Evolutionary conservation across 2,888 invertebrate genomes (phyloP).

Genomic region (Leptopilina drosophilae): DNA sequence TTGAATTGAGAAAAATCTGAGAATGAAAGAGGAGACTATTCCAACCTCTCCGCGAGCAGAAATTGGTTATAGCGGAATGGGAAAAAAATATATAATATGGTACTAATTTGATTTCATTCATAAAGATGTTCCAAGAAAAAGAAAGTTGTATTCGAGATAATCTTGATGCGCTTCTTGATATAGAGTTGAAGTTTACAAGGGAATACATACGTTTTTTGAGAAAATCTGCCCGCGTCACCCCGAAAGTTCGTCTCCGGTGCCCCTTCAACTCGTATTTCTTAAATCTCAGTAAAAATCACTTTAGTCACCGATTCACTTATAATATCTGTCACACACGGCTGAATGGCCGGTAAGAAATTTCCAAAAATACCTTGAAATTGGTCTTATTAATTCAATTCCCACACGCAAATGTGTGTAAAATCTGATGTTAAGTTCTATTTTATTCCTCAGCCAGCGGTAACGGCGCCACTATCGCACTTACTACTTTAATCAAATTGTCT

Average conservation of each 20-base stretch:
- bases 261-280: conserved; percentile 50
- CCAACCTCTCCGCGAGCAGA: conserved; percentile 27
- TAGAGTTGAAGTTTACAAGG: neutral
- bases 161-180: conserved; percentile 7
- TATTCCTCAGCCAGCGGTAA: conserved; percentile 1
- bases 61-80: conserved; percentile 3
- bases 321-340: conserved; percentile 27
- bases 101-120: neutral
- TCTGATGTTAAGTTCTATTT: neutral
- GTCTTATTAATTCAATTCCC: conserved; percentile 63
- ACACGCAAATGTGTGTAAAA: conserved; percentile 55
- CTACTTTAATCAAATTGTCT: conserved; percentile 6
- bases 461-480: neutral
- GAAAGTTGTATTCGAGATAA: neutral
- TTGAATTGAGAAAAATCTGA: conserved; percentile 1
- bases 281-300: conserved; percentile 49
- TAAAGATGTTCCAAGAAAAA: neutral
- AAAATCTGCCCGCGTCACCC: conserved; percentile 62
- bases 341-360: conserved; percentile 21
- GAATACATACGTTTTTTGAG: conserved; percentile 60
- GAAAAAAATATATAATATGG: neutral
- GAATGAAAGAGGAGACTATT: neutral
- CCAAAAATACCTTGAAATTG: conserved; percentile 36
- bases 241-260: conserved; percentile 57
- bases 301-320: conserved; percentile 48